Evolutionary conservation across 2,797 vertebrate genomes (phyloP), one percentile per base, ranked within the genome.

Genomic region (Coluber constrictor): DNA sequence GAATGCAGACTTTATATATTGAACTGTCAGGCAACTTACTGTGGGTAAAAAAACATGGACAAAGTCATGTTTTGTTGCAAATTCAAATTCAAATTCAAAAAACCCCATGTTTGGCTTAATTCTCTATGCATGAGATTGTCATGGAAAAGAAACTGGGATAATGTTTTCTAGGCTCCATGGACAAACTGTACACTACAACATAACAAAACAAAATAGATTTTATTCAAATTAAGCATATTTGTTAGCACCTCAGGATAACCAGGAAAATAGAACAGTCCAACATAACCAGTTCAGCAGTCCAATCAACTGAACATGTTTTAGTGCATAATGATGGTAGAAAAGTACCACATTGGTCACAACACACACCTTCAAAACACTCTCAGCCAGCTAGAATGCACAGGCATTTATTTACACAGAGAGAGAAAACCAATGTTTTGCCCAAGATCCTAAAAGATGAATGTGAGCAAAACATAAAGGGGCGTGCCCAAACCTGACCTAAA

Each of bases 201-300:
- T 97, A 96, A 93, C 95, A 97, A 97, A 97, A 96, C 96, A 97
- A 97, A 96, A 97, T 97, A 97, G 94, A 96, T 95, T 97, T 97
- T 97, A 97, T 97, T 97, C 96, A 96, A 96, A 96, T 97, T 95
- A 97, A 96, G 96, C 96, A 95, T 95, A 95, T 97, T 97, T 96
- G 96, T 97, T 97, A 97, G 97, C 97, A 97, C 97, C 97, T 97
- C 96, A 96, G 97, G 95, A 96, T 97, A 96, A 96, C 95, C 95
- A 96, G 96, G 96, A 96, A 94, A 96, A 93, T 95, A 12, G 16
- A 94, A 94, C 74, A 96, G 97, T 95, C 96, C 96, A 96, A 94
- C 95, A 83, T 83, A 96, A 97, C 96, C 94, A 96, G 96, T 96
- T 96, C 96, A 96, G 95, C 96, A 92, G 95, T 95, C 93, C 0